A percentile compares a stretch with the other conserved stretches of the same genome.
Conservation (phyloP, 2,797 vertebrate genomes). For the Huso huso region DNA sequence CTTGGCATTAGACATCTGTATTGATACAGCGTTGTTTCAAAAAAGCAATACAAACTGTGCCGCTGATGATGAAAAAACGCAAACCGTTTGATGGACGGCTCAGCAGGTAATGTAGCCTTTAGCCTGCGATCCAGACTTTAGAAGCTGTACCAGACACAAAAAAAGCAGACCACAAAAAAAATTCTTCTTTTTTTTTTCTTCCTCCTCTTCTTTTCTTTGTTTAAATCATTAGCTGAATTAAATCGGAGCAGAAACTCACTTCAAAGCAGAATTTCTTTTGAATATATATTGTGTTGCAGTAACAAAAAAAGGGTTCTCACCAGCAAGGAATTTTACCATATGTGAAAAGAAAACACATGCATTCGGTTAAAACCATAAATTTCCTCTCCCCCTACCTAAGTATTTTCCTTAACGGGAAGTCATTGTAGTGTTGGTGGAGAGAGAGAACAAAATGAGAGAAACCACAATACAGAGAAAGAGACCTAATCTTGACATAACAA, state of each 20-base stretch:
- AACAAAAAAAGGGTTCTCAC: constrained; percentile 52
- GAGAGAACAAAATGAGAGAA: constrained; percentile 45
- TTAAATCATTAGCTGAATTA: constrained; percentile 65
- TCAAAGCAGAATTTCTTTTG: constrained; percentile 60
- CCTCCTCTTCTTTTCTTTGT: constrained; percentile 49
- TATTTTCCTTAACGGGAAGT: too few species aligned
- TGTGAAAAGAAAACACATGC: constrained; percentile 36
- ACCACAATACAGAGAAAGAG: constrained; percentile 28
- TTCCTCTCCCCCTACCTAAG: constrained; percentile 20
- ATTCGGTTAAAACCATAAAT: constrained; percentile 40
- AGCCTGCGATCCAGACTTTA: constrained; percentile 60
- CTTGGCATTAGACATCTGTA: constrained; percentile 46
- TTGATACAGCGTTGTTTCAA: constrained; percentile 56
- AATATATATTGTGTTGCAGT: constrained; percentile 66
- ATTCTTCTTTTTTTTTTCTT: constrained; percentile 31
- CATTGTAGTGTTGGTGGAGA: constrained; percentile 14
- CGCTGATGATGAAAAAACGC: constrained; percentile 38
- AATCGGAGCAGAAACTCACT: constrained; percentile 39
- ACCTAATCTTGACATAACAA: constrained; percentile 35
- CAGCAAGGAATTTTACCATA: constrained; percentile 44
- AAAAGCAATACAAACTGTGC: constrained; percentile 52
- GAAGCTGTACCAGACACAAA: constrained; percentile 54
- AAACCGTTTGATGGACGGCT: constrained; percentile 55
- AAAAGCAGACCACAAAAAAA: constrained; percentile 47
- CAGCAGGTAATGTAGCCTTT: constrained; percentile 62